Conservation (phyloP, 2,113 vertebrate species). For the Macaca nemestrina region DNA sequence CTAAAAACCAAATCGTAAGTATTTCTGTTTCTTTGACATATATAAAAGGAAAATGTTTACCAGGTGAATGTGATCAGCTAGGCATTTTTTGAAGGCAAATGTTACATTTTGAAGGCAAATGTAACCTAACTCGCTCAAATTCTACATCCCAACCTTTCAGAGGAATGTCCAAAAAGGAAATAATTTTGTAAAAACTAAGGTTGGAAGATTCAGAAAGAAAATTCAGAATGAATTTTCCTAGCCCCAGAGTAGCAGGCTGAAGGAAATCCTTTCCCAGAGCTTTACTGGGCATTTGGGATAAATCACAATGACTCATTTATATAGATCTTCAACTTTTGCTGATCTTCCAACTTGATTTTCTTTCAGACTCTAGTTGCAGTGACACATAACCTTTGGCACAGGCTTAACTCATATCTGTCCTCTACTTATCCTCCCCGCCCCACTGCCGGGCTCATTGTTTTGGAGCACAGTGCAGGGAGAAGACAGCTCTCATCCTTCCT, state of each 20-base stretch:
- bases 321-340: neutral
- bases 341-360: neutral
- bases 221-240: neutral
- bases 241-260: neutral
- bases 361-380: neutral
- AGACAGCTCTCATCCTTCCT: neutral
- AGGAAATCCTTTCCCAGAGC: neutral
- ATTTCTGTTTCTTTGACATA: slow-evolving; percentile 1
- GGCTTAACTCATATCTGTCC: neutral
- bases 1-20: neutral
- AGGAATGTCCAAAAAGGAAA: neutral
- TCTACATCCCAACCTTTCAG: neutral
- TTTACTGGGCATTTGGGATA: neutral
- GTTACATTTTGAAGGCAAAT: neutral
- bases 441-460: neutral
- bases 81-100: neutral
- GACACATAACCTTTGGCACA: neutral
- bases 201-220: neutral
- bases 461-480: rapidly evolving
- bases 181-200: neutral
- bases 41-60: neutral
- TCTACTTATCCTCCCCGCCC: neutral
- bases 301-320: neutral
- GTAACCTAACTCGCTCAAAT: neutral
- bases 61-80: neutral